These are phyloP conservation scores for Falco naumanni DNA, from an alignment of 2,797 vertebrate species.

Conservation along the genomic window DNA sequence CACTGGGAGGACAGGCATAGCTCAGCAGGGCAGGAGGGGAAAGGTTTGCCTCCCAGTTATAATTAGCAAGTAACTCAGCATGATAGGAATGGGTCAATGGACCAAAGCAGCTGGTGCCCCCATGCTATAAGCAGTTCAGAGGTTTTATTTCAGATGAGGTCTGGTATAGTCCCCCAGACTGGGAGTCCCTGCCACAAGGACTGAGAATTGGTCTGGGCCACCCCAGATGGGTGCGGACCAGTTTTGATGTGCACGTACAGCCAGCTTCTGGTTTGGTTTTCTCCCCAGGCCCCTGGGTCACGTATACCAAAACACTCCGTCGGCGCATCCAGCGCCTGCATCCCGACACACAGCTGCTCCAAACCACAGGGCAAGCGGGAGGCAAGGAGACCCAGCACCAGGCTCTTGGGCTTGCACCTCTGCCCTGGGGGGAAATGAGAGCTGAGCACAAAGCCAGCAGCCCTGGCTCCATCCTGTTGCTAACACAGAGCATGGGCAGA, in stretches of 20 bases:
- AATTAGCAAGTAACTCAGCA: slow-evolving; percentile 16
- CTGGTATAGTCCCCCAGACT: not conserved
- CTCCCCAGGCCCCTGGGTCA: not conserved
- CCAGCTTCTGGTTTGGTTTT: not conserved
- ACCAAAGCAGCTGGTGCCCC: not conserved
- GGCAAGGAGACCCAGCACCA: rapidly evolving
- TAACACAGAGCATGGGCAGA: not conserved
- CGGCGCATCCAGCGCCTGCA: not conserved
- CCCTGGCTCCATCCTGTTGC: not conserved
- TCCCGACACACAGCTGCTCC: not conserved
- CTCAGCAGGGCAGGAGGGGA: not conserved
- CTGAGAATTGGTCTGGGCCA: not conserved
- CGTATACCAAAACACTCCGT: not conserved
- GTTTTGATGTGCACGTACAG: not conserved
- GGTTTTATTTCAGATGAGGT: not conserved
- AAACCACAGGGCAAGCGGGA: rapidly evolving
- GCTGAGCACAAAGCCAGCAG: rapidly evolving
- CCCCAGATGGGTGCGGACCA: rapidly evolving
- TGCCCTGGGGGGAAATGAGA: not conserved
- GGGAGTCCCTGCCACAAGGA: not conserved
- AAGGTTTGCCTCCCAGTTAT: not conserved
- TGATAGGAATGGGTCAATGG: not conserved
- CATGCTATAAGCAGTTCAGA: rapidly evolving
- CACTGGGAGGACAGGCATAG: not conserved
- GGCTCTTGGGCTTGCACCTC: not conserved